Base-by-base conservation (phyloP, 2,797 vertebrate species). In the Poeciliopsis infans region DNA sequence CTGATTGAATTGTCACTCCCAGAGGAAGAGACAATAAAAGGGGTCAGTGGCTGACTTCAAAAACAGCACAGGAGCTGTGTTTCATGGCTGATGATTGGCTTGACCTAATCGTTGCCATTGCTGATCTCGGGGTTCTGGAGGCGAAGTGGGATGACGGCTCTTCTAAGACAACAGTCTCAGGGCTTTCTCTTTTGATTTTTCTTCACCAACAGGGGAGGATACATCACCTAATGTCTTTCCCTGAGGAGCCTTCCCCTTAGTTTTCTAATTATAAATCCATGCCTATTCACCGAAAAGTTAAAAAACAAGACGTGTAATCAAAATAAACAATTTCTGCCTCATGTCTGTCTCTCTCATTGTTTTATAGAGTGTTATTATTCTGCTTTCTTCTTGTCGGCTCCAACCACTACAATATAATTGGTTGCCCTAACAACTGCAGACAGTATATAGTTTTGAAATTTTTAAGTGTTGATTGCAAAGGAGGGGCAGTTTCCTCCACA, bases 1-100 rank as follows among this genome's bases (percentile, higher is more conserved):
- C 77, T 90, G 89, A 93, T 91, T 93, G 91, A 93, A 92, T 92
- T 87, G 89, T 92, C 87, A 81, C 73, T 93, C 93, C 89, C 86
- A 82, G 84, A 75, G 89, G 91, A 91, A 85, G 83, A 84, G 76
- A 90, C 86, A 90, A 89, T 91, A 71, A 92, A 92, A 89, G 78
- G 83, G 93, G 93, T 92, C 93, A 92, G 83, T 45, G 51, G 87
- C 77, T 81, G 85, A 90, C 91, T 92, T 91, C 86, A 93, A 88
- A 92, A 90, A 83, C 84, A 81, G 80, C 79, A 41, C 78, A 74
- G 81, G 75, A 79, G 80, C 80, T 47, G 59, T 74, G 82, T 87
- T 89, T 87, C 78, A 77, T 86, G 82, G 77, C 81, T 75, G 57
- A 1, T 33, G 73, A 80, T 85, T 49, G 85, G 69, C 86, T 85